Conservation (phyloP, 2,797 vertebrate genomes). For the Fistularia tabacaria region DNA sequence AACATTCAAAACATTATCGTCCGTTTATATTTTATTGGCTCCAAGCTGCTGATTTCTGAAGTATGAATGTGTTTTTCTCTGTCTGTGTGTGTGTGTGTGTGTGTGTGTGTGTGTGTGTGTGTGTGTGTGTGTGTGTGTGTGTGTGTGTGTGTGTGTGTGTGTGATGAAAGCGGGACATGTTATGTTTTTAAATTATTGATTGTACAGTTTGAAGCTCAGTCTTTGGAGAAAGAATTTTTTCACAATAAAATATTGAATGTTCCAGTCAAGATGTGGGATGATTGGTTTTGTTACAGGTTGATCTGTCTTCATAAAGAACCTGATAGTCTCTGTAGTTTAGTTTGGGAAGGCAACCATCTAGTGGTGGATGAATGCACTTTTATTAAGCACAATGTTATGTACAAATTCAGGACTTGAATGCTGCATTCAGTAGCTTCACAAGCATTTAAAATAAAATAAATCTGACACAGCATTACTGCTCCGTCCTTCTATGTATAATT, state of each 20-base stretch:
- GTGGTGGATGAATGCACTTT: too few relatives aligned
- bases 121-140: not conserved
- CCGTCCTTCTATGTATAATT: too few relatives aligned
- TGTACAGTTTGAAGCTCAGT: slow-evolving; percentile 63
- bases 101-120: slow-evolving; percentile 5
- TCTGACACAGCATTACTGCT: too few relatives aligned
- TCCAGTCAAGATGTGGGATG: slow-evolving; percentile 5
- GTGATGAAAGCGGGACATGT: slow-evolving; percentile 28
- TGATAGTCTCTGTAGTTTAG: too few relatives aligned
- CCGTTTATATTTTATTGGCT: slow-evolving; percentile 22
- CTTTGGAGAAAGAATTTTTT: slow-evolving; percentile 58
- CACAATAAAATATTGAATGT: slow-evolving; percentile 73
- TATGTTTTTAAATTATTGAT: slow-evolving; percentile 72
- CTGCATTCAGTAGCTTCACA: too few relatives aligned
- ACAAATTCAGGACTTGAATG: too few relatives aligned
- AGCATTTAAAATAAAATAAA: too few relatives aligned
- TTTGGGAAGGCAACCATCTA: too few relatives aligned
- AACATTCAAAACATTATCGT: slow-evolving; percentile 52
- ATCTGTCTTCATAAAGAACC: too few relatives aligned
- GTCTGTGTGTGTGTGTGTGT: slow-evolving; percentile 2
- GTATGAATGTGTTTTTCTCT: not conserved
- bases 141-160: slow-evolving; percentile 4
- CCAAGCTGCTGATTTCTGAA: slow-evolving; percentile 53
- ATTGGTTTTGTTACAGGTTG: not conserved
- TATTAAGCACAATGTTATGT: too few relatives aligned